Evolutionary conservation across 2,888 invertebrate species (phyloP).

Genomic region (Caenorhabditis becei): DNA sequence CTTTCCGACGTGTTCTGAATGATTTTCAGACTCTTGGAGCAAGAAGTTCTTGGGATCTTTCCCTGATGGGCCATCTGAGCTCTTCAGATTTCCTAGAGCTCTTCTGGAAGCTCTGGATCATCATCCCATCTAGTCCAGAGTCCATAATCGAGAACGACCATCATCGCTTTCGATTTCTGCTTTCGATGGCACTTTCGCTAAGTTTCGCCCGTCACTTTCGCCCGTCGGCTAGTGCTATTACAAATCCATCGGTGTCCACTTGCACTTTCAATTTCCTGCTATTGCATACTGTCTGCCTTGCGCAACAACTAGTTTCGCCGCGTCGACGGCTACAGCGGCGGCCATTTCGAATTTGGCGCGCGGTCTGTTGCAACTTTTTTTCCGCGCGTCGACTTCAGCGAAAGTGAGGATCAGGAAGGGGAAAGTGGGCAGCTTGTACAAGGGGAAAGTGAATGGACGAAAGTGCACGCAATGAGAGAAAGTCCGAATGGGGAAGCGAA

Average conservation of each 20-base stretch:
- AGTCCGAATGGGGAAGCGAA: constrained; percentile 23
- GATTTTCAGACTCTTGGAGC: too few species aligned
- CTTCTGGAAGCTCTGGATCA: too few species aligned
- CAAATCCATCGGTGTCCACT: constrained; percentile 51
- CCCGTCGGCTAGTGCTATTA: constrained; percentile 37
- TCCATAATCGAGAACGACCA: constrained; percentile 10
- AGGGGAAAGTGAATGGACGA: constrained; percentile 39
- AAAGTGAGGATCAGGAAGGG: constrained; percentile 54
- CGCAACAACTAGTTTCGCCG: constrained; percentile 47
- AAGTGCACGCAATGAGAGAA: constrained; percentile 41
- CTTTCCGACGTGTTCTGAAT: too few species aligned
- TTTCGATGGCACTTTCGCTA: constrained; percentile 34
- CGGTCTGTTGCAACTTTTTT: constrained; percentile 50
- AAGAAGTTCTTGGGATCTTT: too few species aligned
- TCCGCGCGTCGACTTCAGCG: constrained; percentile 19
- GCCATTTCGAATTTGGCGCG: constrained; percentile 55
- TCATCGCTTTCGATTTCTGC: constrained; percentile 25
- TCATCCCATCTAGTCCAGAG: too few species aligned
- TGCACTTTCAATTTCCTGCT: constrained; percentile 54
- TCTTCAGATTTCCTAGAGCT: too few species aligned
- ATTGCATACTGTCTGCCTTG: constrained; percentile 29
- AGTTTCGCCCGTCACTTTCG: constrained; percentile 45
- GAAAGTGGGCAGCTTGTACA: constrained; percentile 45
- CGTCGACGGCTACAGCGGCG: constrained; percentile 9
- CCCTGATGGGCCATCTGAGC: too few species aligned